Percentiles rank a stretch among this genome's conserved stretches.
phyloP scores from a whole-genome alignment of 2,113 vertebrate genomes.

The Macrotus californicus region DNA sequence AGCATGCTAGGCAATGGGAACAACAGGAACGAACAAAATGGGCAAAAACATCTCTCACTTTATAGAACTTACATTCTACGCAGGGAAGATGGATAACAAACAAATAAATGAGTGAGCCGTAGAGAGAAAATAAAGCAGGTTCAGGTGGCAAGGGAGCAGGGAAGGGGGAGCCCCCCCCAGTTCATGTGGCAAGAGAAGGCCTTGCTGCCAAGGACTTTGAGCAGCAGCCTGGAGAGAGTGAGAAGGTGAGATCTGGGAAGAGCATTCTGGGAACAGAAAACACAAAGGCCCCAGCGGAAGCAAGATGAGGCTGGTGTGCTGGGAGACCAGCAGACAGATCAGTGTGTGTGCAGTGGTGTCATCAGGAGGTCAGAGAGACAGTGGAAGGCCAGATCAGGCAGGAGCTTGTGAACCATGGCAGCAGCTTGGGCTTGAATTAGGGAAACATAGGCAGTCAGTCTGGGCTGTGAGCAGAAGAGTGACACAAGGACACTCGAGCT shows the following conservation, averaged over 20 bases:
- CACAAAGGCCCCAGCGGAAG: not conserved
- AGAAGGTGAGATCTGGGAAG: not conserved
- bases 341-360: not conserved
- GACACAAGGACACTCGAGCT: not conserved
- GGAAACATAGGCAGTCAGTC: not conserved
- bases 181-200: not conserved
- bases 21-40: not conserved
- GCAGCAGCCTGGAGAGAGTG: not conserved
- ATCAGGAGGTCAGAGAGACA: not conserved
- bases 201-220: not conserved
- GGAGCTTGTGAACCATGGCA: not conserved
- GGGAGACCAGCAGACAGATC: not conserved
- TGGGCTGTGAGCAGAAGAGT: not conserved
- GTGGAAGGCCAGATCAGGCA: not conserved
- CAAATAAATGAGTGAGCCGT: not conserved
- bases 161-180: not conserved
- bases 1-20: not conserved
- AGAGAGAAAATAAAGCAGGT: not conserved
- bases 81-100: not conserved
- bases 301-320: not conserved
- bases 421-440: not conserved
- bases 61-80: not conserved
- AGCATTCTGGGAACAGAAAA: not conserved
- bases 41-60: not conserved
- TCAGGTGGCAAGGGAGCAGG: not conserved